Evolutionary conservation across 2,113 vertebrate genomes (phyloP).

Genomic region (Eurystomus gularis): DNA sequence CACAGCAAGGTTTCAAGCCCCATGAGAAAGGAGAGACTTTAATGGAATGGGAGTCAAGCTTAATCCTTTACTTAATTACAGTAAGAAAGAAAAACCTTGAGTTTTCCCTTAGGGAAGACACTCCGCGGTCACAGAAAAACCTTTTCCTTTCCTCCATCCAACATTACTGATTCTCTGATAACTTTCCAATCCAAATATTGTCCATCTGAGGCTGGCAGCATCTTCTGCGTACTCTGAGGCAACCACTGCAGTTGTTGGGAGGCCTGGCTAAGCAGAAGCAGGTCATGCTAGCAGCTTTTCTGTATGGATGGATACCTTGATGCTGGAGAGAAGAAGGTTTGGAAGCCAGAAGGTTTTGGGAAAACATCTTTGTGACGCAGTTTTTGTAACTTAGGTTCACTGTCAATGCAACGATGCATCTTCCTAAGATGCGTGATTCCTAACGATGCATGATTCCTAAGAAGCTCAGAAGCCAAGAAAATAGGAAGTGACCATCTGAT

Average conservation of each 20-base stretch:
- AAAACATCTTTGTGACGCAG: fast-evolving
- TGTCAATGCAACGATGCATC: background rate
- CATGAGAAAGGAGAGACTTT: background rate
- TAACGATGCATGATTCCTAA: no score
- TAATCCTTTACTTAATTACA: no score
- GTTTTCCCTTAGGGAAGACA: no score
- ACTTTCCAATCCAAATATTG: background rate
- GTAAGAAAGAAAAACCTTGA: no score
- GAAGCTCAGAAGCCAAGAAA: background rate
- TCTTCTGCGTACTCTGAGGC: background rate
- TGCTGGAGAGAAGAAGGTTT: background rate
- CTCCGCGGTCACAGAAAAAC: no score
- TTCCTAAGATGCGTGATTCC: no score
- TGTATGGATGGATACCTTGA: background rate
- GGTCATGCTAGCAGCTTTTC: background rate
- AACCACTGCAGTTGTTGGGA: background rate
- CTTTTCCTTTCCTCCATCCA: no score
- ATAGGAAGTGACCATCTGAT: background rate
- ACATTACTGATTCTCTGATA: no score
- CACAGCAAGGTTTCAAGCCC: background rate
- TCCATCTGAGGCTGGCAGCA: background rate
- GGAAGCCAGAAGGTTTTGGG: background rate
- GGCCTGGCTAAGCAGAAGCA: background rate
- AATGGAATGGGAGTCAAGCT: background rate
- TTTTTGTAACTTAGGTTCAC: background rate